These are phyloP conservation scores for Xestia rhomboidea DNA, from an alignment of 2,888 invertebrate genomes.

Conservation along the genomic window DNA sequence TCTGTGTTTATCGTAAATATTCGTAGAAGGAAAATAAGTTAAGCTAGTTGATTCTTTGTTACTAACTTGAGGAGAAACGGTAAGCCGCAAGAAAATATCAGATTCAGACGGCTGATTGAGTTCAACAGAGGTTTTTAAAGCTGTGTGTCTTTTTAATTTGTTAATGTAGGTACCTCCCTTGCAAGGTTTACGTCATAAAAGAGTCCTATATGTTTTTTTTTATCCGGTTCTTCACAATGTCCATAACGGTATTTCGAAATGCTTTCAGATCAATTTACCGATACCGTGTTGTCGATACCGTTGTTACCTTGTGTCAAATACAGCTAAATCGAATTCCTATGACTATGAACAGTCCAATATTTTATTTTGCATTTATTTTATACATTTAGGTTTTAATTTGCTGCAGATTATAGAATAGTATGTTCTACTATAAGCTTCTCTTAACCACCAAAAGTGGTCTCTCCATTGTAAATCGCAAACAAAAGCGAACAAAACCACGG, in stretches of 20 bases:
- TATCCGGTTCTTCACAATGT: slow-evolving; percentile 29
- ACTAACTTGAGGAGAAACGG: background rate
- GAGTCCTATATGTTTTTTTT: slow-evolving; percentile 9
- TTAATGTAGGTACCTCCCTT: background rate
- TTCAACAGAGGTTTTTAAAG: background rate
- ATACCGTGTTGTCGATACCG: slow-evolving; percentile 44
- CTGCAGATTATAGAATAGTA: background rate
- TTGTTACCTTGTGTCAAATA: slow-evolving; percentile 29
- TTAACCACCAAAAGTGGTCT: background rate
- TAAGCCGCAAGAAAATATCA: background rate
- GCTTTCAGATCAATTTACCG: slow-evolving; percentile 51
- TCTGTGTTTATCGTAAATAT: slow-evolving; percentile 42
- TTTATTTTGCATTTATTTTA: background rate
- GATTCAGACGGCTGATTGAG: background rate
- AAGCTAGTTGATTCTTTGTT: background rate
- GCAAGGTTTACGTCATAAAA: background rate
- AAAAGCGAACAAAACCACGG: slow-evolving; percentile 21
- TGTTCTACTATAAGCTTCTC: background rate
- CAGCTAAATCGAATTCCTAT: slow-evolving; percentile 19
- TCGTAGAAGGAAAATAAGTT: background rate
- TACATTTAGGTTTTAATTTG: background rate
- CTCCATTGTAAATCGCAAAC: background rate
- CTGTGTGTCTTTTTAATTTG: background rate
- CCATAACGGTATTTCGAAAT: slow-evolving; percentile 41
- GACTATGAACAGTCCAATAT: background rate